Base-by-base conservation (phyloP, 2,113 vertebrate genomes). In the Lampris incognitus region DNA sequence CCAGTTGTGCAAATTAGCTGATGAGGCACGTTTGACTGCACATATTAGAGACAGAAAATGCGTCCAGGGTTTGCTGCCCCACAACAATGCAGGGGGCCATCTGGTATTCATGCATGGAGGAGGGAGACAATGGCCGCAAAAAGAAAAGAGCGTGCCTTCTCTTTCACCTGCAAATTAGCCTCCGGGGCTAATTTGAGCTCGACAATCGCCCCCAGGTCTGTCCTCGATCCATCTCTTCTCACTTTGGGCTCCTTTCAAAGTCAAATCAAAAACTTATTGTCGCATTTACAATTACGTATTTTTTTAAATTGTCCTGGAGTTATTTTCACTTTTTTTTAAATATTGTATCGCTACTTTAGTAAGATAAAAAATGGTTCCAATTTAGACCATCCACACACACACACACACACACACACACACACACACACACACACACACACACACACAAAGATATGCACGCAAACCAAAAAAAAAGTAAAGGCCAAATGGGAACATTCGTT, bases 101-200 rank as follows among this genome's bases (percentile, higher is more conserved):
- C 97, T 98, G 96, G 95, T 94, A 92, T 7, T 87, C 92, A 91
- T 91, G 91, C 93, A 94, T 92, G 93, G 85, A 92, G 92, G 79
- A 85, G 80, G 4, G 86, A 90, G 92, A 96, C 94, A 97, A 97
- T 95, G 92, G 94, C 89, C 91, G 94, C 93, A 95, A 94, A 93
- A 24, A 24, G 24, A 24, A 93, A 91, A 95, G 96, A 97, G 96
- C 95, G 96, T 97, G 96, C 96, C 96, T 90, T 96, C 89, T 90
- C 93, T 95, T 98, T 97, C 96, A 98, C 95, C 97, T 97, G 94
- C 95, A 98, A 97, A 97, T 96, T 94, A 96, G 95, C 86, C 93
- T 95, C 94, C 95, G 92, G 95, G 89, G 79, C 84, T 88, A 93
- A 93, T 94, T 95, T 94, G 94, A 95, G 93, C 93, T 92, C 92